These are phyloP conservation scores for Malurus elegans DNA, from an alignment of 2,113 vertebrate genomes.

Conservation along the genomic window DNA sequence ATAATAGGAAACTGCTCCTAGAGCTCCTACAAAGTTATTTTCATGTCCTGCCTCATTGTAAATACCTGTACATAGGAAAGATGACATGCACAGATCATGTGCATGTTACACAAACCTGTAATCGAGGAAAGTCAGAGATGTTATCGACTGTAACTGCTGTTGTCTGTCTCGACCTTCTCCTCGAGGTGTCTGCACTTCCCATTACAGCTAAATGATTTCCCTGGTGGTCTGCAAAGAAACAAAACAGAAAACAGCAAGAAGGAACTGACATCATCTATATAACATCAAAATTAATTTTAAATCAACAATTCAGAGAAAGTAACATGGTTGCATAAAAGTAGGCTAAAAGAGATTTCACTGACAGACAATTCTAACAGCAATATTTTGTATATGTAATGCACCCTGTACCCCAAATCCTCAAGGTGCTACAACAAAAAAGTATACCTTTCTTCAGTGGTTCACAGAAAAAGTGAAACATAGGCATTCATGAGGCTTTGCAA, in stretches of 20 bases:
- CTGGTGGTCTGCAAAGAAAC: background rate
- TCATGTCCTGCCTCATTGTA: background rate
- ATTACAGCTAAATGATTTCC: background rate
- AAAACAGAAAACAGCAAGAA: background rate
- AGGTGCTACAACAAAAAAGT: background rate
- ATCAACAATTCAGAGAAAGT: background rate
- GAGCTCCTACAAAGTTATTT: background rate
- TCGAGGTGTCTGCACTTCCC: slow-evolving; percentile 28
- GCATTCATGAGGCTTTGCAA: background rate
- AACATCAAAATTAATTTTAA: background rate
- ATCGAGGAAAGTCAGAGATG: background rate
- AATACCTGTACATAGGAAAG: background rate
- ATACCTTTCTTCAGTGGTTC: background rate
- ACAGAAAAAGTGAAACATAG: background rate
- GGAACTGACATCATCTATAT: background rate
- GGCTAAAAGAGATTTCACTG: background rate
- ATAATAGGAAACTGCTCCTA: background rate
- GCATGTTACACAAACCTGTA: background rate
- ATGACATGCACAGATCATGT: background rate
- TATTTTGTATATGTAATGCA: background rate
- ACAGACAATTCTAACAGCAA: background rate
- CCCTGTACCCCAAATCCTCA: background rate
- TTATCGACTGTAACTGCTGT: background rate
- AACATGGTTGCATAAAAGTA: background rate
- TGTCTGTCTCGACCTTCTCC: slow-evolving; percentile 18